Base-by-base conservation (phyloP, 2,113 vertebrate species). In the Protomyctophum bolini region DNA sequence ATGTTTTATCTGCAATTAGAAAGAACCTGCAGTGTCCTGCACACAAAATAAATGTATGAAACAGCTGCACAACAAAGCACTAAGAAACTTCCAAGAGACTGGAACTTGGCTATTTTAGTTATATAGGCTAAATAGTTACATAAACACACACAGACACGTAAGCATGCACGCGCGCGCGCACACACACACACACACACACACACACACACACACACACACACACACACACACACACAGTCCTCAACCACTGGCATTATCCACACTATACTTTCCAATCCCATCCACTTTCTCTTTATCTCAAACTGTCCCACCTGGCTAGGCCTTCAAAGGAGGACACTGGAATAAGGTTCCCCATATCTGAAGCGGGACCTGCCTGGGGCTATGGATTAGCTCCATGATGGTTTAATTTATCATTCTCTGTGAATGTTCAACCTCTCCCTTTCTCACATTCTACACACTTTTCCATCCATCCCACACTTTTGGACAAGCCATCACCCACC, bases 341-440 rank as follows among this genome's bases (percentile, higher is more conserved):
- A 72, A 71, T 28, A 58, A 65, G 58, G 33, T 41, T 41, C 33
- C 33, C 33, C 33, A 41, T 41, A 41, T 41, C 33, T 41, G 33
- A 41, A 41, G 33, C 33, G 33, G 33, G 33, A 41, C 33, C 33
- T 54, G 74, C 76, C 72, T 50, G 66, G 58, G 76, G 82, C 78
- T 60, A 47, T 48, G 70, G 8, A 57, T 54, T 54, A 54, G 62
- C 72, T 33, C 52, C 50, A 47, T 66, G 57, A 49, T 72, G 56
- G 67, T 66, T 86, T 83, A 70, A 60, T 73, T 84, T 84, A 68
- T 48, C 57, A 68, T 76, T 79, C 46, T 72, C 46, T 74, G 58
- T 75, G 51, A 64, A 61, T 54, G 70, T 63, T 67, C 58, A 62
- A 28, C 21, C 29, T 12, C 33, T 61, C 10, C 45, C 33, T 61